These are phyloP conservation scores for Agonopterix alstromeriana DNA, from an alignment of 2,888 invertebrate genomes.

Conservation along the genomic window DNA sequence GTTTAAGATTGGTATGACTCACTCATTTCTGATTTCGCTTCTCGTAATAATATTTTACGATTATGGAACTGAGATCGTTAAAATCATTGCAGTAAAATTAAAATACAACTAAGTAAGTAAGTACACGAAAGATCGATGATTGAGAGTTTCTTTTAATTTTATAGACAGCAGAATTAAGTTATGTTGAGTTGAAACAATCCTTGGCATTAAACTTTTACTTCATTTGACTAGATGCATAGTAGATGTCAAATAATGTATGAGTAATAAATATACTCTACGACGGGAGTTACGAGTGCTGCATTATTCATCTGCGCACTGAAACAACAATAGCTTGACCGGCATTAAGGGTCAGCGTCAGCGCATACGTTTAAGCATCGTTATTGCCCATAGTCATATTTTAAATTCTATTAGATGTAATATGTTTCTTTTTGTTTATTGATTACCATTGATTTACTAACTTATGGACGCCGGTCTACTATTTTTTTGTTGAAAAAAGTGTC, in stretches of 20 bases:
- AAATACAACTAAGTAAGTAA: not conserved
- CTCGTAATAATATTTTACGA: not conserved
- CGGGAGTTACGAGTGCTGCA: constrained; percentile 41
- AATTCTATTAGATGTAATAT: not conserved
- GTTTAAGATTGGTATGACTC: not conserved
- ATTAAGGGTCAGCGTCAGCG: constrained; percentile 26
- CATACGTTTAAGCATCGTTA: constrained; percentile 25
- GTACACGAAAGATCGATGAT: not conserved
- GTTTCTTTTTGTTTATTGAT: no score
- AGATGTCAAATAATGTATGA: constrained; percentile 14
- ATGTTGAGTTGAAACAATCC: not conserved
- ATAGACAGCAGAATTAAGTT: no score
- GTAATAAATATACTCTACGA: not conserved
- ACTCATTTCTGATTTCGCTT: not conserved
- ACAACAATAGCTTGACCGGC: constrained; percentile 38
- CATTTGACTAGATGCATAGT: constrained; percentile 24
- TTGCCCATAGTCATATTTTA: not conserved
- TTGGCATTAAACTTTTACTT: constrained; percentile 5
- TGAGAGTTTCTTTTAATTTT: no score
- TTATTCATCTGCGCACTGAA: constrained; percentile 41
- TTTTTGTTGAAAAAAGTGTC: no score
- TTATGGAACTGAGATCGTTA: not conserved
- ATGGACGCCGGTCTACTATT: no score
- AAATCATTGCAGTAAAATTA: no score
- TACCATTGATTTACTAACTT: no score